These are phyloP conservation scores for Mesembrinibis cayennensis DNA, from an alignment of 2,113 vertebrate species.

Conservation along the genomic window DNA sequence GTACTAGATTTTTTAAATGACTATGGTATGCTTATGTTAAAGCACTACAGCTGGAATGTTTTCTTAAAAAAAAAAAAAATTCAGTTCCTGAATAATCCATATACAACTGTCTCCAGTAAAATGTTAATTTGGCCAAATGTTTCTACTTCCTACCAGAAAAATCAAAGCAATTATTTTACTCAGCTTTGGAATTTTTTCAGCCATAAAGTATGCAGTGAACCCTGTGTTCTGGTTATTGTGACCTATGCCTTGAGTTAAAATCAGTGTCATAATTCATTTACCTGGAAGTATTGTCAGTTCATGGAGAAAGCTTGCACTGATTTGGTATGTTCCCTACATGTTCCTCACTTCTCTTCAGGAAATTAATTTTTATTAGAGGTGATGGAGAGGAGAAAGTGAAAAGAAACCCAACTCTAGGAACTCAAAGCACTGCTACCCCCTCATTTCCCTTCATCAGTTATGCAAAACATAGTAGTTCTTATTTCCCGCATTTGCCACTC, in stretches of 20 bases:
- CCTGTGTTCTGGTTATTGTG: background rate
- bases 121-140: background rate
- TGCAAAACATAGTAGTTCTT: background rate
- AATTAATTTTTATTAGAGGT: background rate
- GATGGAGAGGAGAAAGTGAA: background rate
- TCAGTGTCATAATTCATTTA: background rate
- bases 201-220: accelerated
- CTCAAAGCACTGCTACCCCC: background rate
- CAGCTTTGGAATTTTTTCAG: background rate
- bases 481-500: background rate
- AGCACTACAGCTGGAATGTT: background rate
- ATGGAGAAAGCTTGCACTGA: background rate
- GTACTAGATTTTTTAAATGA: background rate
- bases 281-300: background rate
- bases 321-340: background rate
- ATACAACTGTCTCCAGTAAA: background rate
- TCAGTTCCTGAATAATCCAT: background rate
- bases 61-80: background rate
- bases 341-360: background rate
- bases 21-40: background rate
- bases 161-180: background rate
- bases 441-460: background rate
- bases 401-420: background rate
- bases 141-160: background rate
- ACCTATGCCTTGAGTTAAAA: background rate